Base-by-base conservation (phyloP, 2,888 invertebrate species). In the Pherbina coryleti region DNA sequence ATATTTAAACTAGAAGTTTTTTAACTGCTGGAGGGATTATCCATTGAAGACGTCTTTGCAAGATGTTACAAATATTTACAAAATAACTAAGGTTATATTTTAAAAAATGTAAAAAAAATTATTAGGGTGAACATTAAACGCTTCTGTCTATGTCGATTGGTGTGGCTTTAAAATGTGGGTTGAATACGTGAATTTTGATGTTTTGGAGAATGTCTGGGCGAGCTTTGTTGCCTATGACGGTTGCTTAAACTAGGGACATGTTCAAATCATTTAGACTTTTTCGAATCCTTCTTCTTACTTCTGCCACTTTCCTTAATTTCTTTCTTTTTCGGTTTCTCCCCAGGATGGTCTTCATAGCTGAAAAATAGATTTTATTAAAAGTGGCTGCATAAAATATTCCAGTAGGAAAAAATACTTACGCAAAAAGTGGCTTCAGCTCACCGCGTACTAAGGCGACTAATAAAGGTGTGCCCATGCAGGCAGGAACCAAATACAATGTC, bases 401-500 rank as follows among this genome's bases (percentile, higher is more conserved):
- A 7, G 69, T 31, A 9, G 11, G 8, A 2, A 17, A 0, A 62
- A n/a, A n/a, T n/a, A 94, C 94, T 93, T 90, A 98, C 97, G 94
- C 95, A 91, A 98, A 97, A 84, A 98, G 91, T 5, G 95, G 93
- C 84, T 94, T 95, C 77, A 98, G 90, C 87, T 99, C 99, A 31
- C 99, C 99, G 85, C 95, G 94, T 51, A 98, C 89, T 55, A 97
- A 90, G 11, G 99, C 98, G 17, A 98, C 91, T n/a, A 94, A 86
- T 37, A 98, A 90, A 19, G 99, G 99, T 55, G 97, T 95, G 80
- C 95, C 96, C 83, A 98, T 91, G 90, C 99, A 99, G 17, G 97
- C 96, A 7, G 99, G 99, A 80, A 99, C 99, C 82, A 99, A 92
- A 90, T 99, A 99, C 84, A 99, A 91, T 78, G 99, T 92, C 74